These are phyloP conservation scores for Luscinia megarhynchos DNA, from an alignment of 2,797 vertebrate genomes.

Conservation along the genomic window DNA sequence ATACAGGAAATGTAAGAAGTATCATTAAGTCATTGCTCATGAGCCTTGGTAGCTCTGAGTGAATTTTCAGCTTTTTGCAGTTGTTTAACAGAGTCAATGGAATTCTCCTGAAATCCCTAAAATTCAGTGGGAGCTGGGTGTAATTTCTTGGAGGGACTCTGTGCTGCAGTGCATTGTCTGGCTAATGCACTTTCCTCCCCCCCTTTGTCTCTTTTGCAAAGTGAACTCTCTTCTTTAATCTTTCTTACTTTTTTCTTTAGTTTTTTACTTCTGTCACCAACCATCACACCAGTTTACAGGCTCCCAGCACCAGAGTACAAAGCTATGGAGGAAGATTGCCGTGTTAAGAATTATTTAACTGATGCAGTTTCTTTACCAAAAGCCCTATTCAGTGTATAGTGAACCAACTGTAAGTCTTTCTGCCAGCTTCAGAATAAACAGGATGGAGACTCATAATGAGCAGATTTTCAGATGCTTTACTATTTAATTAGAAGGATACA, in stretches of 20 bases:
- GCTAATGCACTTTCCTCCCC: fast-evolving
- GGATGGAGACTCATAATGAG: not conserved
- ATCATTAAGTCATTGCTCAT: not conserved
- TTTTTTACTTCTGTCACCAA: not conserved
- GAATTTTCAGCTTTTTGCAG: not conserved
- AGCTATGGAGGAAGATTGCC: not conserved
- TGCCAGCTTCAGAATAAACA: not conserved
- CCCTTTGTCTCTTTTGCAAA: not conserved
- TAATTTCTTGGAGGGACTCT: not conserved
- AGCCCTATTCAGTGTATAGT: not conserved
- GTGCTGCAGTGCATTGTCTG: not conserved
- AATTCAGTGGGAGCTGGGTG: not conserved
- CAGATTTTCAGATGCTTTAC: not conserved
- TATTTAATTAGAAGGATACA: not conserved
- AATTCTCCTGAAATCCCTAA: not conserved
- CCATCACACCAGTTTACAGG: not conserved
- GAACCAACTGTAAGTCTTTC: not conserved
- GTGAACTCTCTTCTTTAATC: not conserved
- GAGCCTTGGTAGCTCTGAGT: not conserved
- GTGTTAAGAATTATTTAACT: not conserved
- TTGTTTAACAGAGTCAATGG: not conserved
- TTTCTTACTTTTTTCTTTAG: not conserved
- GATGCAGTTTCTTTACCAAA: not conserved
- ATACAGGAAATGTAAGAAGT: not conserved
- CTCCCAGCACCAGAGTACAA: not conserved